phyloP scores from a whole-genome alignment of 2,888 invertebrate genomes.

The Ferrisia virgata region DNA sequence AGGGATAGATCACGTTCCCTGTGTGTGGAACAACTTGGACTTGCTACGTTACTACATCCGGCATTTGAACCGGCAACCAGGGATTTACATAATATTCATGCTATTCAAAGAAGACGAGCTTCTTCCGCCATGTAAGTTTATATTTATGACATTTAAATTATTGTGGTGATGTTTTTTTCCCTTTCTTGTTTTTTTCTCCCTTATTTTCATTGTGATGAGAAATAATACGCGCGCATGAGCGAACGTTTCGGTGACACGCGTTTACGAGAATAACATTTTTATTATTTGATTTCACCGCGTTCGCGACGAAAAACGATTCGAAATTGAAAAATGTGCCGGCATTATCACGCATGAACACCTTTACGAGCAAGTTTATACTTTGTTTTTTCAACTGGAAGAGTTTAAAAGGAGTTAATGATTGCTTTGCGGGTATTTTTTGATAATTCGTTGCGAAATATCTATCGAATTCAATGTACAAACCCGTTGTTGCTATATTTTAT shows the following conservation, averaged over 20 bases:
- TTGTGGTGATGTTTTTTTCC: too few species aligned
- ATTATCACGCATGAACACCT: conserved; percentile 26
- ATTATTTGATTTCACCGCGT: background rate
- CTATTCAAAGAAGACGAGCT: conserved; percentile 51
- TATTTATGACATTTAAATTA: conserved; percentile 31
- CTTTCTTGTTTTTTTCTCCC: background rate
- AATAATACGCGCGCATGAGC: background rate
- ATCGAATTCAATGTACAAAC: background rate
- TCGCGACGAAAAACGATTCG: conserved; percentile 1
- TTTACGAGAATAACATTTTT: conserved; percentile 18
- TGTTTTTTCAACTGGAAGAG: background rate
- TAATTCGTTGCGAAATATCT: background rate
- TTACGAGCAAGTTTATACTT: background rate
- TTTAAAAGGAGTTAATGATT: background rate
- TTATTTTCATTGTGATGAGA: background rate
- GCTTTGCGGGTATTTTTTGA: background rate
- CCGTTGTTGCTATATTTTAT: background rate
- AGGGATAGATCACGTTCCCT: conserved; percentile 54
- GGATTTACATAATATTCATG: conserved; percentile 50
- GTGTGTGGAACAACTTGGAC: conserved; percentile 52
- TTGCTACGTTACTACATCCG: conserved; percentile 51
- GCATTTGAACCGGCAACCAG: conserved; percentile 51
- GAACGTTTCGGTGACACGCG: background rate
- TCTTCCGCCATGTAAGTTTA: conserved; percentile 52
- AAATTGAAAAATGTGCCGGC: background rate